phyloP scores from a whole-genome alignment of 2,113 vertebrate species.

The Microtus pennsylvanicus region DNA sequence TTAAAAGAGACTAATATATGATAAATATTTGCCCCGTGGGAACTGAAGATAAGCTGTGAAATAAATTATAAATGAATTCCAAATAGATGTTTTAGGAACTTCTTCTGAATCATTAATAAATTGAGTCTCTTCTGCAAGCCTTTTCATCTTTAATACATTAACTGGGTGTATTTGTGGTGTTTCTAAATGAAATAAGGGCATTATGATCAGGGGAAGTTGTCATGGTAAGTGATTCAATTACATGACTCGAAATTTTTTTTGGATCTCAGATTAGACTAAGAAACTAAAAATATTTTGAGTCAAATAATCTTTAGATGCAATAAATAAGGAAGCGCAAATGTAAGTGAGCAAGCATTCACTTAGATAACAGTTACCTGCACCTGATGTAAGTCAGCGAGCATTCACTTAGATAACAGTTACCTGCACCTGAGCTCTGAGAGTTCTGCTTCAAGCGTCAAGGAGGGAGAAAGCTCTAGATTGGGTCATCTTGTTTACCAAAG shows the following conservation, averaged over 20 bases:
- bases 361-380: not conserved
- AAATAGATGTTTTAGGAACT: slow-evolving; percentile 82
- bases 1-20: slow-evolving; percentile 80
- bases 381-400: not conserved
- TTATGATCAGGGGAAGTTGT: slow-evolving; percentile 61
- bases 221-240: not conserved
- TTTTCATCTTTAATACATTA: slow-evolving; percentile 87
- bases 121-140: slow-evolving; percentile 75
- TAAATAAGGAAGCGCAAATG: not conserved
- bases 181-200: slow-evolving; percentile 80
- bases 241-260: slow-evolving; percentile 4
- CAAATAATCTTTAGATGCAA: not conserved
- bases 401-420: not conserved
- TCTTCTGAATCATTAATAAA: slow-evolving; percentile 85
- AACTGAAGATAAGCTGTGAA: slow-evolving; percentile 79
- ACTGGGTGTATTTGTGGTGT: slow-evolving; percentile 77
- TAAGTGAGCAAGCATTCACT: not conserved
- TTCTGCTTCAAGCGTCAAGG: slow-evolving; percentile 27
- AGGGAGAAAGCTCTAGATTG: not conserved
- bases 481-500: not conserved
- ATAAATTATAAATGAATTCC: slow-evolving; percentile 86
- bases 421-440: not conserved
- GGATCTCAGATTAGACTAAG: slow-evolving; percentile 60
- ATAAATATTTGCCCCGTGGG: slow-evolving; percentile 83
- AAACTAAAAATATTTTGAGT: slow-evolving; percentile 39